Base-by-base conservation (phyloP, 2,888 invertebrate genomes). In the Lacanobia oleracea region DNA sequence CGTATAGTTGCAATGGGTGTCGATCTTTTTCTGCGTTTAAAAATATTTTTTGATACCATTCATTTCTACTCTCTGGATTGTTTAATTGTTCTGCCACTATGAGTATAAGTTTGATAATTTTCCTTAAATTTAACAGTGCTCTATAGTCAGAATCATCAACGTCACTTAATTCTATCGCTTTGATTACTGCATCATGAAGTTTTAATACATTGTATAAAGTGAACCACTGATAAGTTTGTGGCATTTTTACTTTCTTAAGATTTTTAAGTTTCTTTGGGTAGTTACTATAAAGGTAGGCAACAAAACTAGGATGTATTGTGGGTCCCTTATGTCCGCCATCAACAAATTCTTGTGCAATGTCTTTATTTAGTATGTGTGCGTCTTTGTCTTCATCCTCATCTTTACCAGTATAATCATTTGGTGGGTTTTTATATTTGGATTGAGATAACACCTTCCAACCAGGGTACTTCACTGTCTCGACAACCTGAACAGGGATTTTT, bases 41-140 rank as follows among this genome's bases (percentile, higher is more conserved):
- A 60, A 80, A 74, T 65, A 80, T 59, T 1, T 77, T 77, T 67
- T 61, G 57, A 57, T 81, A 80, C 80, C 82, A 80, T 40, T 59
- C 12, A 54, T 67, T 51, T 10, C 2, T 37, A 59, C 33, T 27
- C 6, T 48, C 65, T 8, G 73, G 18, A 37, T 54, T 18, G 12
- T 45, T 21, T 16, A 64, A 51, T 23, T 70, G 2, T n/a, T 64
- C 12, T 12, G 80, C 80, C 8, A 67, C 12, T n/a, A 21, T 43
- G 37, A 80, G 21, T 48, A 80, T 40, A 18, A 74, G 12, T 1
- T 50, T 40, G 7, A 61, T 33, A 18, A 80, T 74, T 33, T 43
- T 59, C 6, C 4, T 57, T 18, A 80, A 74, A 61, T 81, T 67
- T 0, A 40, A 9, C 23, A 80, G n/a, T 48, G 43, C 77, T 40